A percentile compares a stretch with the other conserved stretches of the same genome.
These are phyloP conservation scores for Microplitis manilae DNA, from an alignment of 2,888 invertebrate species.

Conservation along the genomic window DNA sequence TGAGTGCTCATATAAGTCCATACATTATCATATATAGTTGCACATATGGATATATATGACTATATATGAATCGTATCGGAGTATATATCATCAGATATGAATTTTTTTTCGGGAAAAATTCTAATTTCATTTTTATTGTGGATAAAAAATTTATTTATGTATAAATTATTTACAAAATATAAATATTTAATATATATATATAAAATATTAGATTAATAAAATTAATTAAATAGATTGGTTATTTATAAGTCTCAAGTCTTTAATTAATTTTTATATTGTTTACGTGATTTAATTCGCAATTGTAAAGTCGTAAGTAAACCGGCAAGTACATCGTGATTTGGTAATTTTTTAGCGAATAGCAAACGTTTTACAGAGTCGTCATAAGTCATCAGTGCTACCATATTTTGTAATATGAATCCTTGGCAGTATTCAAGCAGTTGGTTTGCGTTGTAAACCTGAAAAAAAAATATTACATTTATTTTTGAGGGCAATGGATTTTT, in stretches of 20 bases:
- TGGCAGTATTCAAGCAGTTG: slow-evolving; percentile 92
- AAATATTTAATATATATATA: slow-evolving; percentile 13
- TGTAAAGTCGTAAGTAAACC: slow-evolving; percentile 87
- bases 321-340: slow-evolving; percentile 90
- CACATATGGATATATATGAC: too few relatives aligned
- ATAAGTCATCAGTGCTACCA: slow-evolving; percentile 93
- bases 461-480: slow-evolving; percentile 16
- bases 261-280: slow-evolving; percentile 47
- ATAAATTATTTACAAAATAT: slow-evolving; percentile 61
- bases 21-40: too few relatives aligned
- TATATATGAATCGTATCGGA: too few relatives aligned
- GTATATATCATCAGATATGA: too few relatives aligned
- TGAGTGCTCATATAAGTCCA: too few relatives aligned
- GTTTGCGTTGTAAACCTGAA: slow-evolving; percentile 88
- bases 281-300: slow-evolving; percentile 79
- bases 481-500: background rate
- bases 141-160: slow-evolving; percentile 27
- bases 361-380: slow-evolving; percentile 91
- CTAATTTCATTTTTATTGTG: slow-evolving; percentile 19
- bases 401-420: slow-evolving; percentile 91
- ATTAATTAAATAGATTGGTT: background rate
- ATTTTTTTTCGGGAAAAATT: too few relatives aligned
- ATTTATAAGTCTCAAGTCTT: background rate
- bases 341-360: slow-evolving; percentile 89
- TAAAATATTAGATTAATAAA: background rate